Evolutionary conservation across 2,113 vertebrate species (phyloP).

Genomic region (Cygnus buccinator): DNA sequence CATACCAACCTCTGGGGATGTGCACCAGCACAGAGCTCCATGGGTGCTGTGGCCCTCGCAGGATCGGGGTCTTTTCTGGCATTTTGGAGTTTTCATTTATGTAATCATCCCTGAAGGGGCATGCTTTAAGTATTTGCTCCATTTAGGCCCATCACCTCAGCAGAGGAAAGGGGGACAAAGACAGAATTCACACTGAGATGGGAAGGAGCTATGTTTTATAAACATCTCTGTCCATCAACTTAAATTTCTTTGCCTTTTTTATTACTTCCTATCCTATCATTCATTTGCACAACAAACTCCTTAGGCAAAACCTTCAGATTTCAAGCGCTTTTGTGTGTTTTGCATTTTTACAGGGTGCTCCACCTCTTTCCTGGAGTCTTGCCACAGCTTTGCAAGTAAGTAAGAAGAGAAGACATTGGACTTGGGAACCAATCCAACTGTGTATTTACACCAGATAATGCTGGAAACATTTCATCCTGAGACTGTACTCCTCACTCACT

Average conservation of each 20-base stretch:
- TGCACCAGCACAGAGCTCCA: not conserved
- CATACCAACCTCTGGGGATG: accelerated
- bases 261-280: not conserved
- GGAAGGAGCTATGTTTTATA: not conserved
- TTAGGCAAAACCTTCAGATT: not conserved
- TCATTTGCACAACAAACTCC: not conserved
- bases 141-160: not conserved
- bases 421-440: conserved; percentile 17
- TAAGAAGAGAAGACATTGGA: not conserved
- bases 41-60: accelerated
- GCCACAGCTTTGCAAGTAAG: not conserved
- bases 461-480: not conserved
- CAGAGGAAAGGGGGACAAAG: not conserved
- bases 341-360: not conserved
- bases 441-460: not conserved
- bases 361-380: not conserved
- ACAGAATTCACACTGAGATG: not conserved
- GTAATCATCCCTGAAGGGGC: not conserved
- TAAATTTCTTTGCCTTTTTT: not conserved
- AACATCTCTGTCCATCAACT: not conserved
- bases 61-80: not conserved
- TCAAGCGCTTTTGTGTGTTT: not conserved
- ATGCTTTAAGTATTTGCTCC: not conserved
- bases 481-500: not conserved
- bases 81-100: not conserved